Percentiles rank a stretch among this genome's conserved stretches.
Conservation (phyloP, 2,888 invertebrate genomes). For the Stenurella melanura region DNA sequence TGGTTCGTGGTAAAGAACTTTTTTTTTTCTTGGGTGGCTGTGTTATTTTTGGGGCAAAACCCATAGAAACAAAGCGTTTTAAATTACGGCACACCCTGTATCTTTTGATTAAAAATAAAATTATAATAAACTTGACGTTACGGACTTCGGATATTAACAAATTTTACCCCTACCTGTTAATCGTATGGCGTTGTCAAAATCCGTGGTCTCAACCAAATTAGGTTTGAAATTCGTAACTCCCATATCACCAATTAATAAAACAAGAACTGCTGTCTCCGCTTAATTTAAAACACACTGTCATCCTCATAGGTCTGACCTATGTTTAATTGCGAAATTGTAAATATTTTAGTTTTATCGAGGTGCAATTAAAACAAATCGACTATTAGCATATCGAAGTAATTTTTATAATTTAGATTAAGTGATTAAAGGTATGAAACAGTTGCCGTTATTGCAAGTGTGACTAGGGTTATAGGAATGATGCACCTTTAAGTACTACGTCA, state of each 20-base stretch:
- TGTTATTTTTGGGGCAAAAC: no score
- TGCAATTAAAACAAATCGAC: constrained; percentile 32
- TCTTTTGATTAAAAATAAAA: no score
- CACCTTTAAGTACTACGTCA: not conserved
- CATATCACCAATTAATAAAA: not conserved
- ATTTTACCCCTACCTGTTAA: constrained; percentile 51
- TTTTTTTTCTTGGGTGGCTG: no score
- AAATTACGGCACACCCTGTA: no score
- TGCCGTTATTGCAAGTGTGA: not conserved
- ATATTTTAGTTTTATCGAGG: constrained; percentile 34
- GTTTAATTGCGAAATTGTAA: constrained; percentile 30
- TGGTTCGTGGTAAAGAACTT: no score
- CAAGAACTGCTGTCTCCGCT: not conserved
- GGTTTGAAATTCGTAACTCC: constrained; percentile 16
- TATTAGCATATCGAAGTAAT: constrained; percentile 22
- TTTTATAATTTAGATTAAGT: not conserved
- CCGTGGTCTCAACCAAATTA: constrained; percentile 37
- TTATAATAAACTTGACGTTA: no score
- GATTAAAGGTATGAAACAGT: not conserved
- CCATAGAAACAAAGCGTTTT: no score
- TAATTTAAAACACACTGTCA: constrained; percentile 1
- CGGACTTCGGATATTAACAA: not conserved
- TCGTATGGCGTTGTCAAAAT: constrained; percentile 55
- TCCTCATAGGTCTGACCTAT: not conserved
- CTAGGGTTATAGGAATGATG: not conserved